Percentiles rank a stretch among this genome's conserved stretches.
Conservation (phyloP, 2,888 invertebrate genomes). For the Nasonovia ribisnigri region DNA sequence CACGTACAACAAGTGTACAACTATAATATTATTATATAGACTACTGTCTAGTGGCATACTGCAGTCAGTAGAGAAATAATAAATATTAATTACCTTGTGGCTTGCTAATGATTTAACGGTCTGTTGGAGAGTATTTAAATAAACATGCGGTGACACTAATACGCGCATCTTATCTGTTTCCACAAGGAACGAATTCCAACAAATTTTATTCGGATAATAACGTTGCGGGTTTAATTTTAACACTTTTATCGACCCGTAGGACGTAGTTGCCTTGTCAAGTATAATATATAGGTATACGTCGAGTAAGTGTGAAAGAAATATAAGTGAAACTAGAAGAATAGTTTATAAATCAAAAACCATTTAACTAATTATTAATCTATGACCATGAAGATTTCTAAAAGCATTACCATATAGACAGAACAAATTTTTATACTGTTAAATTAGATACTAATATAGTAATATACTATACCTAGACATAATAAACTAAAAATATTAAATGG, state of each 20-base stretch:
- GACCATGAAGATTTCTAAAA: background rate
- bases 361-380: background rate
- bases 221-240: background rate
- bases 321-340: background rate
- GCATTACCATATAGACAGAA: background rate
- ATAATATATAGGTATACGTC: background rate
- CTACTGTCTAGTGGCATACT: background rate
- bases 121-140: background rate
- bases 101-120: background rate
- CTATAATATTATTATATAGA: background rate
- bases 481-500: background rate
- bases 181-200: background rate
- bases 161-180: background rate
- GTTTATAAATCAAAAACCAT: background rate
- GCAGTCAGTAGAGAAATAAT: background rate
- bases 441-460: too few species aligned
- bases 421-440: too few species aligned
- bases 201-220: background rate
- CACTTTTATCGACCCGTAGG: background rate
- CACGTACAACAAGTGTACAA: background rate
- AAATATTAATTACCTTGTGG: constrained; percentile 12
- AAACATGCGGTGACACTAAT: background rate
- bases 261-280: background rate
- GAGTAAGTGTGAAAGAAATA: background rate
- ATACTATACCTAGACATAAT: background rate